Percentiles rank a stretch among this genome's conserved stretches.
These are phyloP conservation scores for Delphinus delphis DNA, from an alignment of 2,113 vertebrate species.

Conservation along the genomic window DNA sequence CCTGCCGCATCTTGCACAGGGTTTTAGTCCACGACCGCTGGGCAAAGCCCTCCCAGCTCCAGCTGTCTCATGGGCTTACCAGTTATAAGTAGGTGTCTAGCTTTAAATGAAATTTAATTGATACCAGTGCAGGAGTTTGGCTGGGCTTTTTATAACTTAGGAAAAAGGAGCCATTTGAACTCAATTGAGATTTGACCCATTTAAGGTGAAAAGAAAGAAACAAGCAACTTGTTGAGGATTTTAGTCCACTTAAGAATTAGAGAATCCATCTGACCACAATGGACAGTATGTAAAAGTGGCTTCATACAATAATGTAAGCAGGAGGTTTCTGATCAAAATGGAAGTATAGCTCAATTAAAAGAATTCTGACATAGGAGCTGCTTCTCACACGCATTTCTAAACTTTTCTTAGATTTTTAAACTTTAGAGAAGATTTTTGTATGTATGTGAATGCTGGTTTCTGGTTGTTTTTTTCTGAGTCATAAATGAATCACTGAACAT, in stretches of 20 bases:
- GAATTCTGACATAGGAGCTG: background rate
- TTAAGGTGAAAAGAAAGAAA: background rate
- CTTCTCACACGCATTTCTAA: background rate
- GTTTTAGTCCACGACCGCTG: background rate
- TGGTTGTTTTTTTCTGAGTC: conserved; percentile 42
- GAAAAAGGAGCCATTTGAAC: background rate
- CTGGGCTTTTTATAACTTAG: background rate
- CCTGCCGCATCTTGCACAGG: background rate
- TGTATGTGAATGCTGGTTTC: conserved; percentile 10
- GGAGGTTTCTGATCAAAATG: conserved; percentile 12
- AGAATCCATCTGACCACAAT: background rate
- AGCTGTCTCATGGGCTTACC: background rate
- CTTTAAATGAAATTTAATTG: background rate
- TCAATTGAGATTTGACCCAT: background rate
- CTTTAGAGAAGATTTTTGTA: conserved; percentile 17
- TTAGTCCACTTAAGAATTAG: background rate
- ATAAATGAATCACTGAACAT: conserved; percentile 65
- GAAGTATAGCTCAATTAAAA: background rate
- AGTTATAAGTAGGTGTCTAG: background rate
- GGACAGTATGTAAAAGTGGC: background rate
- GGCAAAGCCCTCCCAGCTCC: background rate
- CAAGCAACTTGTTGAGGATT: background rate
- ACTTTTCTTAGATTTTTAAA: conserved; percentile 13
- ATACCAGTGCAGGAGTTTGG: background rate
- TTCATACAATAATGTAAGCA: background rate